Conservation (phyloP, 2,113 vertebrate genomes). For the Fukomys damarensis region DNA sequence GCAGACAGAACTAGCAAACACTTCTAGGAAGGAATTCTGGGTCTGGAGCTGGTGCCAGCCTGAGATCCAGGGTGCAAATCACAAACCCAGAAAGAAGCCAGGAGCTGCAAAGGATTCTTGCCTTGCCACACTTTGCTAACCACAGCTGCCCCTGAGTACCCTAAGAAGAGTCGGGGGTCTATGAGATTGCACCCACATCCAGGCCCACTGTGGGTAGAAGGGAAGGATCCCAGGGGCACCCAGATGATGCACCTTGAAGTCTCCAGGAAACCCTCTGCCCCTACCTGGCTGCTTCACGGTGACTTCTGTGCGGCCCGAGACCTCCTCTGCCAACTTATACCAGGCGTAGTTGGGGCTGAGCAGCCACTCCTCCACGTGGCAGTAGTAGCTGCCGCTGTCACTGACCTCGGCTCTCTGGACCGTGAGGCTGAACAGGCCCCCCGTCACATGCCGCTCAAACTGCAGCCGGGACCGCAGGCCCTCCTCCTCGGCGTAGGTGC, state of each 20-base stretch:
- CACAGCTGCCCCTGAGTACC: not conserved
- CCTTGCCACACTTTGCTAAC: accelerated
- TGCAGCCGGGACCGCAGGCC: constrained; percentile 93
- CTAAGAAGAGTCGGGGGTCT: not conserved
- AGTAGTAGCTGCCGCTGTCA: constrained; percentile 97
- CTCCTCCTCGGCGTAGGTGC: constrained; percentile 95
- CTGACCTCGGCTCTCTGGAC: constrained; percentile 93
- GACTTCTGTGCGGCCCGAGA: constrained; percentile 92
- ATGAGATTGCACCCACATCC: not conserved
- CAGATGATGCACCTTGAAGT: accelerated
- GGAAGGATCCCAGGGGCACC: accelerated
- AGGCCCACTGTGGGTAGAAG: accelerated
- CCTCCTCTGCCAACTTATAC: constrained; percentile 90
- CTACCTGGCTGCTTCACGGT: constrained; percentile 94
- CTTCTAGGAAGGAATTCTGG: not conserved
- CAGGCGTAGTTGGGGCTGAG: constrained; percentile 89
- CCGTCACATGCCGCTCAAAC: constrained; percentile 90
- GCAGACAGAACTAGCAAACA: not conserved
- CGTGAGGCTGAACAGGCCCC: constrained; percentile 93
- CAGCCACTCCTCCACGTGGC: constrained; percentile 94
- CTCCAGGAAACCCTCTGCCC: accelerated
- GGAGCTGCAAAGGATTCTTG: too few species aligned
- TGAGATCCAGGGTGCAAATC: not conserved
- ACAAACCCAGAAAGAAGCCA: not conserved
- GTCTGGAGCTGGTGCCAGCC: not conserved